Percentiles rank a stretch among this genome's conserved stretches.
Evolutionary conservation across 2,113 vertebrate species (phyloP).

Genomic region (Epinephelus fuscoguttatus): DNA sequence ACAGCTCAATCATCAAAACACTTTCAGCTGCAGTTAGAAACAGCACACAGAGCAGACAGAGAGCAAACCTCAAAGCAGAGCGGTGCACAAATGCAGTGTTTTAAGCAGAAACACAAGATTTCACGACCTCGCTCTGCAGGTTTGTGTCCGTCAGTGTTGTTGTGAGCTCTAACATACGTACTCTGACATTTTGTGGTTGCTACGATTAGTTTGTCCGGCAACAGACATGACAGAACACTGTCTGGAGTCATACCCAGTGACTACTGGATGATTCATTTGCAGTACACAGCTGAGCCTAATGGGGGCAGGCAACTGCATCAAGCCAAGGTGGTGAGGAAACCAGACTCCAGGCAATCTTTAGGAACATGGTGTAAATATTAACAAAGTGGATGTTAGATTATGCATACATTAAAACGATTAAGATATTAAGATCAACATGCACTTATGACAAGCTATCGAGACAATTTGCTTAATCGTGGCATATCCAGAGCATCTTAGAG

Average conservation of each 20-base stretch:
- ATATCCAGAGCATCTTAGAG: slow-evolving; percentile 28
- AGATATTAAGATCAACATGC: slow-evolving; percentile 13
- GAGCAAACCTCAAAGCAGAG: slow-evolving; percentile 31
- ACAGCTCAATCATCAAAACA: slow-evolving; percentile 62
- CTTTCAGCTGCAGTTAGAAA: slow-evolving; percentile 42
- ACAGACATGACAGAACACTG: neutral
- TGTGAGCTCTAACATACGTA: neutral
- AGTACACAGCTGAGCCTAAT: slow-evolving; percentile 62
- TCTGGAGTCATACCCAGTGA: neutral
- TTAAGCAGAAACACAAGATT: neutral
- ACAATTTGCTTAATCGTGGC: slow-evolving; percentile 35
- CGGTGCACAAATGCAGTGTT: neutral
- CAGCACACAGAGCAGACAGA: neutral
- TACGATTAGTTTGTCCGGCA: neutral
- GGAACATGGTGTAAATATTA: slow-evolving; percentile 42
- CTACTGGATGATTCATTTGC: slow-evolving; percentile 32
- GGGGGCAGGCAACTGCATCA: slow-evolving; percentile 74
- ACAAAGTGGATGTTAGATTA: slow-evolving; percentile 27
- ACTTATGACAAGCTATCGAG: slow-evolving; percentile 24
- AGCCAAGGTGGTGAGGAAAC: slow-evolving; percentile 18
- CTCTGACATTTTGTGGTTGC: neutral
- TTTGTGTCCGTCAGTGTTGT: neutral
- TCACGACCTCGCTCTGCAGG: neutral
- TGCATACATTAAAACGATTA: slow-evolving; percentile 47
- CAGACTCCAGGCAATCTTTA: slow-evolving; percentile 31